Percentiles rank a stretch among this genome's conserved stretches.
Evolutionary conservation across 2,113 vertebrate species (phyloP).

Genomic region (Muntiacus muntjak): DNA sequence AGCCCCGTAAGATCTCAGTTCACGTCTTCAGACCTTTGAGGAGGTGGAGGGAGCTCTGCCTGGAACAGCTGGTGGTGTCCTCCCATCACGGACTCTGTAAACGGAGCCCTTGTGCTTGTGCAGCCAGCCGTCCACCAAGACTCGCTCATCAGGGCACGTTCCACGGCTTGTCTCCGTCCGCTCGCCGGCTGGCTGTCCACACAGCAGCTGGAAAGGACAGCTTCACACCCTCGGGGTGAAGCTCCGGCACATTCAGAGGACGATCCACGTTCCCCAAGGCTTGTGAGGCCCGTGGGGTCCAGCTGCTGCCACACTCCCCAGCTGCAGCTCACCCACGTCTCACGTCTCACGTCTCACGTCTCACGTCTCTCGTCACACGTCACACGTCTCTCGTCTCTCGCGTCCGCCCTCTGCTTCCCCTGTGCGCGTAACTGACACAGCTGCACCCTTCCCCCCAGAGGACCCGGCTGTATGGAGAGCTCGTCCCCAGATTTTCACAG

Average conservation of each 20-base stretch:
- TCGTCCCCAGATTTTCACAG: background rate
- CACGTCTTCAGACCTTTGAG: background rate
- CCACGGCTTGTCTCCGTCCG: background rate
- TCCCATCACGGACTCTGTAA: background rate
- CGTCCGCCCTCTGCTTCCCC: background rate
- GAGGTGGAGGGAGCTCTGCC: background rate
- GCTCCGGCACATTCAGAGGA: background rate
- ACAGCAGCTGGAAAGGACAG: background rate
- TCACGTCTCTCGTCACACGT: too few relatives aligned
- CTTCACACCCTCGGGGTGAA: background rate
- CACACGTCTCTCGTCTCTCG: too few relatives aligned
- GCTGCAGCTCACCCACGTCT: background rate
- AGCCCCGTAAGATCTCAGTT: background rate
- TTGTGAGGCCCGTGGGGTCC: rapidly evolving
- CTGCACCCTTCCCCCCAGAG: background rate
- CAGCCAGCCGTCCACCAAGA: background rate
- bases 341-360: background rate
- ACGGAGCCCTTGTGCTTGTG: background rate
- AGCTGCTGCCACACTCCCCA: background rate
- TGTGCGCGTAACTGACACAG: background rate
- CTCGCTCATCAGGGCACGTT: background rate
- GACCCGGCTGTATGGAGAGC: background rate
- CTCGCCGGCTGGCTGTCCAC: background rate
- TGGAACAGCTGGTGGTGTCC: background rate
- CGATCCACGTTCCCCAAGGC: background rate